These are phyloP conservation scores for Chloroclysta siterata DNA, from an alignment of 2,888 invertebrate genomes.

Conservation along the genomic window DNA sequence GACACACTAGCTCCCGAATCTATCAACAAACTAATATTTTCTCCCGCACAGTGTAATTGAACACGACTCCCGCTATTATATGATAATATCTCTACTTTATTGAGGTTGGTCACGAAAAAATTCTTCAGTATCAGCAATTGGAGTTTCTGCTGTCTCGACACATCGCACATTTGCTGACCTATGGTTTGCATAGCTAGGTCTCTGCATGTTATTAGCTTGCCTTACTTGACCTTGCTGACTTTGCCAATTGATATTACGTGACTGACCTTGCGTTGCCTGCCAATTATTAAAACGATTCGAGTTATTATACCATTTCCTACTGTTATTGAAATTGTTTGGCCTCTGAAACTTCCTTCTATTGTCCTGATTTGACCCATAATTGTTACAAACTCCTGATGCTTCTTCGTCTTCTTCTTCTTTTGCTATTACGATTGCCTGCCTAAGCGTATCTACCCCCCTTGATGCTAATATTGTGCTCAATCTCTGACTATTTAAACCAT, in stretches of 20 bases:
- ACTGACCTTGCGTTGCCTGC: neutral
- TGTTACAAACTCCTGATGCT: no score
- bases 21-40: no score
- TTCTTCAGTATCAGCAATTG: neutral
- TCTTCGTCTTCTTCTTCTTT: neutral
- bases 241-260: neutral
- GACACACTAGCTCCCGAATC: no score
- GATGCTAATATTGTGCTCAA: constrained; percentile 1
- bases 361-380: neutral
- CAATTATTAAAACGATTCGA: neutral
- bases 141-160: neutral
- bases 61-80: no score
- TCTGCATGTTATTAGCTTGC: neutral
- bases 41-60: no score
- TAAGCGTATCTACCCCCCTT: neutral
- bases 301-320: neutral
- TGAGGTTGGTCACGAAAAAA: neutral
- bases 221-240: neutral
- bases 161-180: constrained; percentile 2
- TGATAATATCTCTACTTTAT: no score
- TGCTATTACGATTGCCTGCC: neutral
- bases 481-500: constrained; percentile 1
- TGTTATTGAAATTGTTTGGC: neutral
- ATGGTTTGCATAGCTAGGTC: constrained; percentile 1
- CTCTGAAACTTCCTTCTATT: neutral